These are phyloP conservation scores for Pterophyllum scalare DNA, from an alignment of 2,113 vertebrate genomes.

Conservation along the genomic window DNA sequence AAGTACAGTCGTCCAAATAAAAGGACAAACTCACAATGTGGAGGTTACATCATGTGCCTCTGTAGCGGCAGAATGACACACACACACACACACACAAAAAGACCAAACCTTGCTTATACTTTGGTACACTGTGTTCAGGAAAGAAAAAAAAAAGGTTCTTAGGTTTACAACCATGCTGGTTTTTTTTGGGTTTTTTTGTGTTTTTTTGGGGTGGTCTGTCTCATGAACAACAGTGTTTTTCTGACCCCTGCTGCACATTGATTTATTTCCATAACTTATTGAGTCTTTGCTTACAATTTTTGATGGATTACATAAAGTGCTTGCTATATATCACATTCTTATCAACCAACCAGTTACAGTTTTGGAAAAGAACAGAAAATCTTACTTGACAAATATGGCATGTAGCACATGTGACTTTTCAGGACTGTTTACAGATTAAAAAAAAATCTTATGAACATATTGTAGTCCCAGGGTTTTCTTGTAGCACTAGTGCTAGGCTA, in stretches of 20 bases:
- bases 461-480: neutral
- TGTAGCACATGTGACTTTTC: neutral
- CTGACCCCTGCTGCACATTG: neutral
- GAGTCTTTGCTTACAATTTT: neutral
- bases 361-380: slow-evolving; percentile 2
- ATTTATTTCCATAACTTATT: neutral
- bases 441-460: neutral
- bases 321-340: slow-evolving; percentile 8
- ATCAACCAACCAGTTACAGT: neutral
- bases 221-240: neutral
- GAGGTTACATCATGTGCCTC: slow-evolving; percentile 29
- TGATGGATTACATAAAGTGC: neutral
- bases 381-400: slow-evolving; percentile 13
- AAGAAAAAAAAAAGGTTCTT: neutral
- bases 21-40: slow-evolving; percentile 7
- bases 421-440: neutral
- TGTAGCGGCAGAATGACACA: slow-evolving; percentile 7
- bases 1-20: slow-evolving; percentile 19
- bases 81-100: neutral
- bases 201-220: neutral
- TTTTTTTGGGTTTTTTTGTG: neutral
- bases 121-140: slow-evolving; percentile 26
- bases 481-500: neutral
- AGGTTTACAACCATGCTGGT: slow-evolving; percentile 19
- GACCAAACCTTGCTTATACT: slow-evolving; percentile 47